phyloP scores from a whole-genome alignment of 2,113 vertebrate species.

The Tragelaphus scriptus region DNA sequence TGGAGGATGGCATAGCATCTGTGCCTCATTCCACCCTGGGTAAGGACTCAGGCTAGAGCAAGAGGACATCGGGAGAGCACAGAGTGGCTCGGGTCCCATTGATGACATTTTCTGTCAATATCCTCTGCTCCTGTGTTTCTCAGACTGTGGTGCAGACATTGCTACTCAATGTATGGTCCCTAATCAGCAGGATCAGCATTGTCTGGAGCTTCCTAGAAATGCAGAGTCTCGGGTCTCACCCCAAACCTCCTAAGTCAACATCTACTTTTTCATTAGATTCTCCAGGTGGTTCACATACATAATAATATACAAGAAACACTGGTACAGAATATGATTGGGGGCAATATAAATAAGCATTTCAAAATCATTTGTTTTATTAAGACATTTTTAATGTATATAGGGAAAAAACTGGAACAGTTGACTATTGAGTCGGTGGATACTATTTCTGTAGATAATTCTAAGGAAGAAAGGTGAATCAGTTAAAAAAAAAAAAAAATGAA shows the following conservation, averaged over 20 bases:
- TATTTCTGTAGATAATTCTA: constrained; percentile 1
- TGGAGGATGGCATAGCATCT: neutral
- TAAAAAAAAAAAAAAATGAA: neutral
- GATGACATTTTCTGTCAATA: neutral
- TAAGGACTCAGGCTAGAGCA: neutral
- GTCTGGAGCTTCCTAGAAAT: neutral
- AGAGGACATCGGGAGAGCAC: neutral
- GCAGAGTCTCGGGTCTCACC: neutral
- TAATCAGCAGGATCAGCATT: neutral
- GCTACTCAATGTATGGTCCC: neutral
- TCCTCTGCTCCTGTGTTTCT: neutral
- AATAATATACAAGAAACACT: neutral
- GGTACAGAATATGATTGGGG: neutral
- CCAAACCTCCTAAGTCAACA: neutral
- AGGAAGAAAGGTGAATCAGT: neutral
- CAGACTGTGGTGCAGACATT: neutral
- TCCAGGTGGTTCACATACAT: neutral
- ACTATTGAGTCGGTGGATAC: neutral
- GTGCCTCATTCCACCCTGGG: neutral
- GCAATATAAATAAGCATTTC: neutral
- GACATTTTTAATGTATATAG: neutral
- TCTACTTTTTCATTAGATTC: neutral
- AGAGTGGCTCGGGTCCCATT: neutral
- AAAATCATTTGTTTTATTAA: neutral
- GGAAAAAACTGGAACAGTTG: neutral